Base-by-base conservation (phyloP, 2,113 vertebrate genomes). In the Triplophysa rosa region DNA sequence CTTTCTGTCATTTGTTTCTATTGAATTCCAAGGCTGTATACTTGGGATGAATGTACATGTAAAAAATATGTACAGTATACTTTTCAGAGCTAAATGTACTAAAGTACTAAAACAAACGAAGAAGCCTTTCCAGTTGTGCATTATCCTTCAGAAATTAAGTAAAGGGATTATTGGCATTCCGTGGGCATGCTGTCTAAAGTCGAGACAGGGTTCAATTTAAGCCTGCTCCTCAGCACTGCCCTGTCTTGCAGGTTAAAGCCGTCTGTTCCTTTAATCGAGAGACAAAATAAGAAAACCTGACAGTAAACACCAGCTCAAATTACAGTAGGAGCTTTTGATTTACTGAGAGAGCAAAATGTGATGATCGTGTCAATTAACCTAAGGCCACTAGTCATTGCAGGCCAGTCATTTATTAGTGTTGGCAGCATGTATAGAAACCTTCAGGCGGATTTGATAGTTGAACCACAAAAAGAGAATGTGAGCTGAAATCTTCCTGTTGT, bases 321-420 rank as follows among this genome's bases (percentile, higher is more conserved):
- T 19, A 58, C 8, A 21, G n/a, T 9, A 3, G 21, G 61, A 76
- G 33, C 24, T 58, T 56, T 61, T 47, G 45, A 68, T 67, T 58
- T 47, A 59, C 47, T 40, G 42, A 64, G 64, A 75, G 58, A 62
- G 59, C 72, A 62, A 67, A 54, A 11, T 79, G 77, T 83, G 77
- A 75, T 33, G 47, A 73, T 61, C 42, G 45, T 75, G 29, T 45
- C 37, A 37, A 56, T 47, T 21, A 42, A 49, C 61, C n/a, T 21
- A 11, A 11, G 14, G 49, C 16, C 17, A 56, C 17, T 19, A 56
- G 54, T 17, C 78, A 58, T 13, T 54, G 45, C 70, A 40, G 63
- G 65, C 24, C 66, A 77, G 74, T 69, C 65, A 70, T 66, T n/a
- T 45, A 12, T n/a, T 45, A 12, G 21, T 56, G 17, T 52, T 66